A percentile compares a stretch with the other conserved stretches of the same genome.
Evolutionary conservation across 2,113 vertebrate genomes (phyloP).

Genomic region (Bufo gargarizans): DNA sequence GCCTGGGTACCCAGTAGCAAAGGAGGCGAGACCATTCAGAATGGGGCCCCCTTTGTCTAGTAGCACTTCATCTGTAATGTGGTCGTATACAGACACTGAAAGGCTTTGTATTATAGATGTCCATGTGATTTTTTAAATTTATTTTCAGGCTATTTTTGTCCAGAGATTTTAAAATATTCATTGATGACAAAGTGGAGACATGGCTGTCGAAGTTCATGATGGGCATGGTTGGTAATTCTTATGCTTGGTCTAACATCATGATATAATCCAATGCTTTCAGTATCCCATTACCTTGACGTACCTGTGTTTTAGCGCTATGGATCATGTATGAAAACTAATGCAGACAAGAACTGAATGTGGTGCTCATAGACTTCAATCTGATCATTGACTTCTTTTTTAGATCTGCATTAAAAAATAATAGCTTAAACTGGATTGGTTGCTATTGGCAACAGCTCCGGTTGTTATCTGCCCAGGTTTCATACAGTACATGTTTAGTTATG

Average conservation of each 20-base stretch:
- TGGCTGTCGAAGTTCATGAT: neutral
- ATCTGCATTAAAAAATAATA: neutral
- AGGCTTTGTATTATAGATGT: neutral
- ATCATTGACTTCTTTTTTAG: neutral
- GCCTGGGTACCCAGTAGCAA: too few species aligned
- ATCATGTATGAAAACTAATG: too few species aligned
- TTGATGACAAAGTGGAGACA: slow-evolving; percentile 1
- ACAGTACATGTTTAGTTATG: too few species aligned
- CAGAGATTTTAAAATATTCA: neutral
- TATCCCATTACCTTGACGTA: neutral
- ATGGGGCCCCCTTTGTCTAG: too few species aligned
- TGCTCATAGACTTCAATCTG: neutral
- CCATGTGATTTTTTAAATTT: neutral
- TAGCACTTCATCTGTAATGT: too few species aligned
- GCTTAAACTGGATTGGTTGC: too few species aligned
- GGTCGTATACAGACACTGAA: neutral
- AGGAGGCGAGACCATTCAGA: too few species aligned
- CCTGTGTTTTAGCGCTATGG: neutral
- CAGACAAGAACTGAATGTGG: too few species aligned
- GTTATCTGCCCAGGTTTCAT: too few species aligned
- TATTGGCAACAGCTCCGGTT: too few species aligned
- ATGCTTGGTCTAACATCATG: neutral
- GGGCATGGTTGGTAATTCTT: neutral
- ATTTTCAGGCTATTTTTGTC: neutral
- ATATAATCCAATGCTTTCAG: neutral